Conservation (phyloP, 2,888 invertebrate species). For the Apomyelois bistriatella region DNA sequence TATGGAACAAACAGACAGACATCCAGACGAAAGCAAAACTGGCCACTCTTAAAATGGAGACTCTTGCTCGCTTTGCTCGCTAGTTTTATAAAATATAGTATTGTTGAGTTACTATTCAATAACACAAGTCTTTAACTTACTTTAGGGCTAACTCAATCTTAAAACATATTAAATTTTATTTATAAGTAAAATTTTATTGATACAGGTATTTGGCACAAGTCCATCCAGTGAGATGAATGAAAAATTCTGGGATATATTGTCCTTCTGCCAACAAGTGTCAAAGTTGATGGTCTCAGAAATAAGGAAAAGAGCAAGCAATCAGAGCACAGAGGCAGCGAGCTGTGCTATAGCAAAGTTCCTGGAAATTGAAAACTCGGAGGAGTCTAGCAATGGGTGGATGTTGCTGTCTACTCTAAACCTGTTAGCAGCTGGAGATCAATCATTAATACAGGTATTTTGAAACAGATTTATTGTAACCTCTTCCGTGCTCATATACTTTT, state of each 20-base stretch:
- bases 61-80: no score
- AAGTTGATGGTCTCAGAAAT: conserved; percentile 98
- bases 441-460: conserved; percentile 88
- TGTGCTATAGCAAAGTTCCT: conserved; percentile 98
- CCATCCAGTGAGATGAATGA: conserved; percentile 98
- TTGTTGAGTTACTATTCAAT: no score
- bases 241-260: conserved; percentile 97
- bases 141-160: no score
- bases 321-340: conserved; percentile 97
- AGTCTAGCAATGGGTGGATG: conserved; percentile 98
- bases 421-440: conserved; percentile 93
- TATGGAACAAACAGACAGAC: no score
- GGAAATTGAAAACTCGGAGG: conserved; percentile 96
- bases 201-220: conserved; percentile 94
- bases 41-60: no score
- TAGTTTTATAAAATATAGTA: no score
- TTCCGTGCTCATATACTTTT: background rate
- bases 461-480: background rate
- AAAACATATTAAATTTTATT: no score
- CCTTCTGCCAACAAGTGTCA: conserved; percentile 96
- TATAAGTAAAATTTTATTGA: background rate
- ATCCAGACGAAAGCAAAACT: no score
- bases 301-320: conserved; percentile 95
- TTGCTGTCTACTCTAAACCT: conserved; percentile 94
- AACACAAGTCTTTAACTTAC: no score